A percentile compares a stretch with the other conserved stretches of the same genome.
phyloP scores from a whole-genome alignment of 2,797 vertebrate species.

The Silurus aristotelis region DNA sequence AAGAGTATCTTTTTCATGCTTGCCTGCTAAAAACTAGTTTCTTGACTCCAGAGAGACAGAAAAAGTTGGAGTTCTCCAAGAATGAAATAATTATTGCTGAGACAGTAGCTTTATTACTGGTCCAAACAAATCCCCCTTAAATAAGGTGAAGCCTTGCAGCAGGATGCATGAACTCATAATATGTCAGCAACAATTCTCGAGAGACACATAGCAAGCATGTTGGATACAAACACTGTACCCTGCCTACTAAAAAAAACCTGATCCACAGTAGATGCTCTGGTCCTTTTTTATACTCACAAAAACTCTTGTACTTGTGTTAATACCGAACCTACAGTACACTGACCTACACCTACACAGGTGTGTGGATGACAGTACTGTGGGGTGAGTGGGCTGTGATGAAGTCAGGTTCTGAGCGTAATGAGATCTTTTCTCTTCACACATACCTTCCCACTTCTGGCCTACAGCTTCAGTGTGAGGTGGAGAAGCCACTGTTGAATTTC shows the following conservation, averaged over 20 bases:
- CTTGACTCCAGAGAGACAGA: slow-evolving; percentile 10
- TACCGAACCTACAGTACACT: slow-evolving; percentile 9
- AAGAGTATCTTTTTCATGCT: background rate
- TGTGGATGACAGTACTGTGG: background rate
- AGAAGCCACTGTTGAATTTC: slow-evolving; percentile 91
- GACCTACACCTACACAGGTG: slow-evolving; percentile 3
- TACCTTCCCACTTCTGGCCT: slow-evolving; percentile 1
- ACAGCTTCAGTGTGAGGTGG: slow-evolving; percentile 93
- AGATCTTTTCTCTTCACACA: slow-evolving; percentile 3
- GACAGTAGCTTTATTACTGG: slow-evolving; percentile 45
- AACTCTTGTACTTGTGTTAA: background rate
- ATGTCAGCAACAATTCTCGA: background rate
- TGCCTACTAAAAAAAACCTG: background rate
- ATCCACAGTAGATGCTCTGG: background rate
- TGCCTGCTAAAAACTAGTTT: slow-evolving; percentile 8
- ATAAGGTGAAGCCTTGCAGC: slow-evolving; percentile 46
- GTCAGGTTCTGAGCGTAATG: background rate
- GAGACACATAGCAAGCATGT: background rate
- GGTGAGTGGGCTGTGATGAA: slow-evolving; percentile 16
- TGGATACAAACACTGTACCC: background rate
- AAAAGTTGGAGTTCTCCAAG: slow-evolving; percentile 32
- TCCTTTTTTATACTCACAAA: slow-evolving; percentile 5
- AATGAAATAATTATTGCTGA: slow-evolving; percentile 46
- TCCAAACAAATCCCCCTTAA: slow-evolving; percentile 42
- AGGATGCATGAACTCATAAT: slow-evolving; percentile 22